Conservation (phyloP, 2,797 vertebrate genomes). For the Echiichthys vipera region DNA sequence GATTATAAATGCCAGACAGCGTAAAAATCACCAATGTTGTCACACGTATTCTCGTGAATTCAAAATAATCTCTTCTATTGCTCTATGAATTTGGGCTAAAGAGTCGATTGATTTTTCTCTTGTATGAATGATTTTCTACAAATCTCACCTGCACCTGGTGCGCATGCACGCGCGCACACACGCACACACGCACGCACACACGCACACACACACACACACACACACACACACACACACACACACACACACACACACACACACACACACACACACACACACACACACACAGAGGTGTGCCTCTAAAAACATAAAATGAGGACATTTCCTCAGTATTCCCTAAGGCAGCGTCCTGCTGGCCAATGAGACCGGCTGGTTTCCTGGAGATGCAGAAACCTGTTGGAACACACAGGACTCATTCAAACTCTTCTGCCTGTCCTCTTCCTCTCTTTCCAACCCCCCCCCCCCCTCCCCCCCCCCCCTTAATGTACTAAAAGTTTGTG, state of each 20-base stretch:
- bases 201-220: neutral
- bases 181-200: constrained; percentile 4
- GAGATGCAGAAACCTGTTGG: constrained; percentile 61
- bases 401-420: constrained; percentile 64
- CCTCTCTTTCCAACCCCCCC: constrained; percentile 13
- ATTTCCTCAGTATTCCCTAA: constrained; percentile 64
- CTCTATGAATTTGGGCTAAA: too few relatives aligned
- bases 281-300: constrained; percentile 32
- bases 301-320: constrained; percentile 76
- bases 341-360: constrained; percentile 42
- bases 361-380: constrained; percentile 52
- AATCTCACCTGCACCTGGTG: constrained; percentile 40
- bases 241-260: neutral
- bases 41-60: neutral
- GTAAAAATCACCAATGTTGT: neutral
- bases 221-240: constrained; percentile 14
- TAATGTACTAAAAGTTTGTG: constrained; percentile 21
- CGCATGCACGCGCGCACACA: neutral
- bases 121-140: constrained; percentile 17
- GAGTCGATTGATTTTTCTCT: neutral
- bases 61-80: neutral
- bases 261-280: constrained; percentile 21
- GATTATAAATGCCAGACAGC: neutral
- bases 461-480: neutral
- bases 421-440: constrained; percentile 50